Base-by-base conservation (phyloP, 2,888 invertebrate genomes). In the Aromia moschata region DNA sequence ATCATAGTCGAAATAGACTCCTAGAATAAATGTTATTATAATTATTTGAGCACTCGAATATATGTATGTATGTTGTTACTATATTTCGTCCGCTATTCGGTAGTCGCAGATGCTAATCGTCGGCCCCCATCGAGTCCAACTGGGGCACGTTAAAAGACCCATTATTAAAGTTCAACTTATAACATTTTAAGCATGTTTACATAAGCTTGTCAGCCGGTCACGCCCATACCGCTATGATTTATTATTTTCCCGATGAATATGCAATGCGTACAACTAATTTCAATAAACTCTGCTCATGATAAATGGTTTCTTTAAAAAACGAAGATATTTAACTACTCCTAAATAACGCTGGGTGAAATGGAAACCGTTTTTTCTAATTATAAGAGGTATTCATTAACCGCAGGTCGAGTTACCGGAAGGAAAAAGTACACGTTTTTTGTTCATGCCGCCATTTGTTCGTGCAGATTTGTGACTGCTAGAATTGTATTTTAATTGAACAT, bases 251-350 rank as follows among this genome's bases (percentile, higher is more conserved):
- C 76, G 76, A 78, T 79, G 78, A 79, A 79, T 79, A 79, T 79
- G 78, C 78, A 78, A 77, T 74, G 74, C 72, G 70, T 72, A 73
- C 72, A 76, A 75, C 77, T 76, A 77, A 79, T 79, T 79, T 78
- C 77, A 79, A 79, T 79, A 78, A 77, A 74, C 72, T 51, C 62
- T 67, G 64, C 58, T 68, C 68, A 69, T 77, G 79, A 79, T 78
- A 75, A 77, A 79, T 79, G 75, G 74, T 72, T 67, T 62, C 58
- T 63, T 44, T 64, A 65, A 70, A 69, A 69, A 68, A 68, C 64
- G 53, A 69, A 68, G 66, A 67, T 67, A 68, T 58, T 69, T 68
- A 69, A 65, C 67, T 64, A 65, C 61, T 60, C 51, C 60, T 40
- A 53, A 60, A 60, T 47, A 46, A 47, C 47, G 55, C 67, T 59